Conservation (phyloP, 23 tunicate species). For the Oikopleura dioica region DNA sequence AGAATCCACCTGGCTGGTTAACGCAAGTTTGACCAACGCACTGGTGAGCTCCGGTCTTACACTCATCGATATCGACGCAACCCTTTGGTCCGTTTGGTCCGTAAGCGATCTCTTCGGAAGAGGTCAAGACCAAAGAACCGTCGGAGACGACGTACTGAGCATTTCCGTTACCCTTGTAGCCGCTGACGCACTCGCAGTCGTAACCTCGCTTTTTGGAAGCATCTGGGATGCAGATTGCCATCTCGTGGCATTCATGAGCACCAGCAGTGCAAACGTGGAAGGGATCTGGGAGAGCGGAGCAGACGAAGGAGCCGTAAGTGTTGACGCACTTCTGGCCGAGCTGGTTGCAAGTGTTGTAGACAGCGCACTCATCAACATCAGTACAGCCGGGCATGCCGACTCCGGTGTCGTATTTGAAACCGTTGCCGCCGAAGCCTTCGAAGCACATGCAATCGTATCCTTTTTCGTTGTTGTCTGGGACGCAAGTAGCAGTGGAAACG, state of each 20-base stretch:
- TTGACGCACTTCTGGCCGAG: background rate
- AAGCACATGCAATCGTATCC: background rate
- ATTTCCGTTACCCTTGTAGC: background rate
- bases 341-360: background rate
- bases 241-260: background rate
- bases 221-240: background rate
- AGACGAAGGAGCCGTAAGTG: background rate
- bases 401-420: background rate
- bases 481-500: background rate
- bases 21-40: background rate
- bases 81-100: slow-evolving; percentile 3
- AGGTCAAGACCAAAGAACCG: background rate
- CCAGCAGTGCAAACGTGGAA: background rate
- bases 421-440: background rate
- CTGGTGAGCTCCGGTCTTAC: background rate
- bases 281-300: background rate
- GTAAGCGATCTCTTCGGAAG: slow-evolving; percentile 6
- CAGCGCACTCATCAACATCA: background rate
- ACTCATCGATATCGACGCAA: background rate
- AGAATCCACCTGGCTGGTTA: background rate
- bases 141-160: background rate
- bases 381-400: background rate
- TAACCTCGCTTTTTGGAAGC: background rate
- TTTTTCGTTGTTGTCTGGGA: background rate
- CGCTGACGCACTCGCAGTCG: background rate